Evolutionary conservation across 2,797 vertebrate species (phyloP), one percentile per base, ranked within the genome.

Genomic region (Enteromius fasciolatus): DNA sequence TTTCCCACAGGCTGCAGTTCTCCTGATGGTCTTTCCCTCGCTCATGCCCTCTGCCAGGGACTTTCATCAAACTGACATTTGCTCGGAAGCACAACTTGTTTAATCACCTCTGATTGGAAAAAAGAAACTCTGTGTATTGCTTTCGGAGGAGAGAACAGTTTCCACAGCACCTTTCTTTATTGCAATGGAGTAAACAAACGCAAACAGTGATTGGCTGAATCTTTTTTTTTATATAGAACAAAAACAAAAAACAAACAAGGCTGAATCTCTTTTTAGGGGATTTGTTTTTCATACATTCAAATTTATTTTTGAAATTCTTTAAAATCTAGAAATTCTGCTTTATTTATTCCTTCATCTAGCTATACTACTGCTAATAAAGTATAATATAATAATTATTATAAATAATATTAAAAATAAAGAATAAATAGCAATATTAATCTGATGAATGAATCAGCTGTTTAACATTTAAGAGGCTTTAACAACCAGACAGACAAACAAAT

Each of bases 61-160:
- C 84, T 86, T 81, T 76, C 70, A 88, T 88, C 86, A 81, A 85
- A 86, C 82, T 75, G 66, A 63, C 83, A 83, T 90, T 89, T 85
- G 80, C 83, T 87, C 74, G 74, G 84, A 87, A 85, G 78, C 83
- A 81, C 86, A 87, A 80, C 78, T 5, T 84, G 83, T 82, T 89
- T 88, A 89, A 88, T 89, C 82, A 86, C 76, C 76, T 82, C 66
- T 85, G 85, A 87, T 80, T 85, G 79, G 64, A 67, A 31, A 82
- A 63, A 72, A 46, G 25, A 41, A 50, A 50, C 57, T 57, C 5
- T 73, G 18, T 39, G 20, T 52, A 33, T 44, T 80, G 82, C 46
- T 67, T 67, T 50, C 41, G 9, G 31, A 64, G 41, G 28, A 59
- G 76, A 46, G 41, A 68, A 74, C 20, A 61, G 46, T 73, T 61